Base-by-base conservation (phyloP, 1,140 invertebrate genomes). In the Eubasilissa regina region DNA sequence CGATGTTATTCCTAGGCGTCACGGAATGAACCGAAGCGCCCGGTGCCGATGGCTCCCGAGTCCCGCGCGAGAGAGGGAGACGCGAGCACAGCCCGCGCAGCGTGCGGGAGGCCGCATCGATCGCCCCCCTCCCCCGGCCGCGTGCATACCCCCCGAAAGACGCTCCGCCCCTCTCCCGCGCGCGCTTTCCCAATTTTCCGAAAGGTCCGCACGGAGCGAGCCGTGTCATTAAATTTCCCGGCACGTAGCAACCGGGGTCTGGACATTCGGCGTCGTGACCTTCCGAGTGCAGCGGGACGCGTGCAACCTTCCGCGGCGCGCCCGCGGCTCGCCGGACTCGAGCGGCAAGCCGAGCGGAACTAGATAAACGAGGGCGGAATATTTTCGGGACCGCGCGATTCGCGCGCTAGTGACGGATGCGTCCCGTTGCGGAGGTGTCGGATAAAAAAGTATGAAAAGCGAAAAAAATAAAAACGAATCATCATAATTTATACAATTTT, bases 11-110 rank as follows among this genome's bases (percentile, higher is more conserved):
- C 25, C 25, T 35, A 35, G 25, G 25, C 25, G 6, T 35, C 6
- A 35, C 25, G 25, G 6, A 35, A 35, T 35, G 1, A 35, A 35
- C 25, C 25, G 6, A 35, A 35, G 25, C 25, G 25, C 25, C 6
- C 25, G 25, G 25, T 6, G 25, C n/a, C n/a, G n/a, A n/a, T n/a
- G n/a, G n/a, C n/a, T n/a, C n/a, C n/a, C n/a, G n/a, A n/a, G n/a
- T n/a, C 12, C 6, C 6, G 68, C 15, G 47, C 19, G 68, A n/a
- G 66, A 17, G 47, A 48, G 66, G 6, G 62, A 35, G 66, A 70
- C 48, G 66, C 66, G 11, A 45, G 66, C 66, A 19, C 66, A 70
- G 66, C 66, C 47, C 66, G 66, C 66, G 47, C 66, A 70, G 66
- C 35, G 44, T 15, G 25, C 48, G 53, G 68, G 51, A 58, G 51